Conservation (phyloP, 2,888 invertebrate species). For the Drosophila infuscata region DNA sequence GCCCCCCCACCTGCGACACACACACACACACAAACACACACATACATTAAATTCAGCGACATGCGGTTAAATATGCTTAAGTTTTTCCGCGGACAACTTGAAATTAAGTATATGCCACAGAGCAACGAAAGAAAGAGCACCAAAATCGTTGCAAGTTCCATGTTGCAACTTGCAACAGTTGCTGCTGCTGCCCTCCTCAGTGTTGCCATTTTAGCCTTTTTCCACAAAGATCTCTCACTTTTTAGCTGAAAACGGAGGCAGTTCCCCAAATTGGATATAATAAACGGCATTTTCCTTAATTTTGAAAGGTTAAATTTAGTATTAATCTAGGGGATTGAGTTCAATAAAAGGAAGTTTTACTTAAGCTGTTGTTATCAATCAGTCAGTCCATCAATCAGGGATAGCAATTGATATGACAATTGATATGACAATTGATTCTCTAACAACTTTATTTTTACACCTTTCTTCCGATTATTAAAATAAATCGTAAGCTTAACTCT, state of each 20-base stretch:
- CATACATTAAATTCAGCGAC: conserved; percentile 73
- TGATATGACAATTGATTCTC: neutral
- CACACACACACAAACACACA: conserved; percentile 43
- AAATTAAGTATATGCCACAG: conserved; percentile 78
- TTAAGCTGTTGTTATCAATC: neutral
- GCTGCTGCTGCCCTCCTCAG: conserved; percentile 24
- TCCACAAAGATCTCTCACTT: neutral
- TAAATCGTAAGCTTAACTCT: neutral
- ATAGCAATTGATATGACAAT: neutral
- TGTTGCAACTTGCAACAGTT: conserved; percentile 48
- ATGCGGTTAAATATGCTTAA: conserved; percentile 79
- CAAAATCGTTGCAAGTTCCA: conserved; percentile 42
- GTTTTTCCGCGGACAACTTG: conserved; percentile 73
- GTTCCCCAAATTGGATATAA: neutral
- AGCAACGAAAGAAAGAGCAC: conserved; percentile 16
- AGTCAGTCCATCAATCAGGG: neutral
- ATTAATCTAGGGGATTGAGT: neutral
- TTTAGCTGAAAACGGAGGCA: neutral
- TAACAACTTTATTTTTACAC: neutral
- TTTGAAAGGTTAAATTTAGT: too few species aligned
- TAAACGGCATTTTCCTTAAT: too few species aligned
- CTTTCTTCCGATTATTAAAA: neutral
- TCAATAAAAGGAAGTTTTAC: neutral
- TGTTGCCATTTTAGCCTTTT: conserved; percentile 1
- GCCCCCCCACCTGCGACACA: conserved; percentile 44